Percentiles rank a stretch among this genome's conserved stretches.
Evolutionary conservation across 2,113 vertebrate species (phyloP).

Genomic region (Falco punctatus): DNA sequence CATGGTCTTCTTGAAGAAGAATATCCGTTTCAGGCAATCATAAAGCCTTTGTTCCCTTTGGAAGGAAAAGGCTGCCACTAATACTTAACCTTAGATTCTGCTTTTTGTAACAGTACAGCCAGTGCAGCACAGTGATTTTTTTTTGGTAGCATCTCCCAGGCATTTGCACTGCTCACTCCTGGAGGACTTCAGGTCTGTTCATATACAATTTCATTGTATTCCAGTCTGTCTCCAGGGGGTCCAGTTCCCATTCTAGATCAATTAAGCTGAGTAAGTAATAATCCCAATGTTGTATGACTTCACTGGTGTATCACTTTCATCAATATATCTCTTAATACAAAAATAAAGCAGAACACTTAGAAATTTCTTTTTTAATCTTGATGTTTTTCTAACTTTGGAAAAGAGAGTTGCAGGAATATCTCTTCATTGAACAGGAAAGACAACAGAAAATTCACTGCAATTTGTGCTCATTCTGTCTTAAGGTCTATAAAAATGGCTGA

Average conservation of each 20-base stretch:
- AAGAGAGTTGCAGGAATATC: background rate
- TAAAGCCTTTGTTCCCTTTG: background rate
- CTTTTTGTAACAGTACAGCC: background rate
- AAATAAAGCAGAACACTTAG: background rate
- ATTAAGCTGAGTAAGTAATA: background rate
- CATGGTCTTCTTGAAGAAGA: background rate
- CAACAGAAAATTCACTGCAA: background rate
- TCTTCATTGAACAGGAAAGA: background rate
- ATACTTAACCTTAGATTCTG: background rate
- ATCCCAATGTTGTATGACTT: background rate
- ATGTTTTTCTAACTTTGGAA: background rate
- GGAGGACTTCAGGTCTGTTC: background rate
- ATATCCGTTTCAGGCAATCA: background rate
- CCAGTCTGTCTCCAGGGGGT: background rate
- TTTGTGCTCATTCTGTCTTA: background rate
- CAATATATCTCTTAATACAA: accelerated
- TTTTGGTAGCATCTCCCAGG: background rate
- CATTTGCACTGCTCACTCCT: background rate
- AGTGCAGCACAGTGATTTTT: background rate
- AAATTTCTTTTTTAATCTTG: background rate
- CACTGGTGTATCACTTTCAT: background rate
- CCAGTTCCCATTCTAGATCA: background rate
- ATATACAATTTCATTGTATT: background rate
- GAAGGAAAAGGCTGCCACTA: background rate
- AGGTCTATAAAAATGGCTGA: background rate